A percentile compares a stretch with the other conserved stretches of the same genome.
phyloP scores from a whole-genome alignment of 23 tunicate genomes.

The Oikopleura vanhoeffeni region DNA sequence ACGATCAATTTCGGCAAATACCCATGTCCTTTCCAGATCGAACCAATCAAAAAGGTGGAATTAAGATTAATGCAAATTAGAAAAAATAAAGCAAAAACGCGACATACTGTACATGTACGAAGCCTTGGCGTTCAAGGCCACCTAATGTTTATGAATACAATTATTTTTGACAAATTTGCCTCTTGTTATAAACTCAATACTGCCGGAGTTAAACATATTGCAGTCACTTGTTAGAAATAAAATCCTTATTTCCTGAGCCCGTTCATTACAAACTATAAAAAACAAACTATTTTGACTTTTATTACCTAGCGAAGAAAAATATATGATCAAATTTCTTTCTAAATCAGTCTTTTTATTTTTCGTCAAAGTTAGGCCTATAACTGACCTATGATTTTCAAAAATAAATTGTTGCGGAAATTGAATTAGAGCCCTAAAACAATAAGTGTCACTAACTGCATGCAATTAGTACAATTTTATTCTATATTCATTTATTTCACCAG shows the following conservation, averaged over 20 bases:
- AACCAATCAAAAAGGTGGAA: no score
- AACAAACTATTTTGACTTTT: background rate
- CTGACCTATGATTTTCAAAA: background rate
- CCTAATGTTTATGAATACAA: background rate
- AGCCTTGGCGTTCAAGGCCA: background rate
- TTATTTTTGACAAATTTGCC: background rate
- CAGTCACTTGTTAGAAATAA: background rate
- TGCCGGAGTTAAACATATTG: background rate
- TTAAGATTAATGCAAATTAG: no score
- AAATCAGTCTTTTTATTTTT: background rate
- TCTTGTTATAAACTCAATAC: background rate
- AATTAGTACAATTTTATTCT: background rate
- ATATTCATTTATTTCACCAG: background rate
- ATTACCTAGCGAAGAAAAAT: background rate
- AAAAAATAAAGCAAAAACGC: no score
- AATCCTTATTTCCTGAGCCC: background rate
- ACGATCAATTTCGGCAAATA: no score
- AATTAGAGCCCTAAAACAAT: background rate
- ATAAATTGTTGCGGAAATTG: background rate
- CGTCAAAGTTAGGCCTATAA: background rate
- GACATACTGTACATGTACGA: no score
- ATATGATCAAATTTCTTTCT: background rate
- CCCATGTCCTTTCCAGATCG: no score
- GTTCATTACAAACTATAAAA: background rate
- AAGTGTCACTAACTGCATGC: background rate